A percentile compares a stretch with the other conserved stretches of the same genome.
Evolutionary conservation across 2,888 invertebrate species (phyloP).

Genomic region (Hypomecis punctinalis): DNA sequence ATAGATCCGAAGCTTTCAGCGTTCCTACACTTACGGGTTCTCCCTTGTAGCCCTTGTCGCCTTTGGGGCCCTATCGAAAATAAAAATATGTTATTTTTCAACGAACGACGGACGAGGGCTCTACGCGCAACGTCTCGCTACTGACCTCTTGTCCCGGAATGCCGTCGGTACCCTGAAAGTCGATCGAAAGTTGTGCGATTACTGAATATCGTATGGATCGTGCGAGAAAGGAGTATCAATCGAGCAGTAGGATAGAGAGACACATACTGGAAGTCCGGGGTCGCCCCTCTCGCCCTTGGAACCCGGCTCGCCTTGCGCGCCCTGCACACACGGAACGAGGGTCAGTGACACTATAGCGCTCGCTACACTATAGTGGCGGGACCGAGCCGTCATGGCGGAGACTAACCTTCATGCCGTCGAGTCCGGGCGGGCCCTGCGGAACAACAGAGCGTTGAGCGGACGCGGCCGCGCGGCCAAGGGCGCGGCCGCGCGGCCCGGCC

Average conservation of each 20-base stretch:
- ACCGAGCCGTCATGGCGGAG: conserved; percentile 18
- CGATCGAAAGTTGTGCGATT: conserved; percentile 30
- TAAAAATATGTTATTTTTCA: conserved; percentile 40
- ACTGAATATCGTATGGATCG: conserved; percentile 1
- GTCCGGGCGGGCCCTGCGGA: conserved; percentile 95
- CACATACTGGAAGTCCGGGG: conserved; percentile 95
- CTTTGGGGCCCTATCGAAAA: conserved; percentile 92
- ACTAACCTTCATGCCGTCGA: conserved; percentile 98
- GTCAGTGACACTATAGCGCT: conserved; percentile 18
- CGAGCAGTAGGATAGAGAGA: conserved; percentile 3
- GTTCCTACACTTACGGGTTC: conserved; percentile 88
- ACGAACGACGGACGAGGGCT: background rate
- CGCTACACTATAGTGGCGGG: background rate
- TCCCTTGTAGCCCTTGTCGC: conserved; percentile 95
- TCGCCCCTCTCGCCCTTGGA: conserved; percentile 97
- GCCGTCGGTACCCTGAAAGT: conserved; percentile 95
- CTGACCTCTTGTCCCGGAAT: conserved; percentile 96
- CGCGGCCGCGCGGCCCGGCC: conserved; percentile 64
- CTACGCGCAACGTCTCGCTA: conserved; percentile 30
- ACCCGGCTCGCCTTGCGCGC: conserved; percentile 96
- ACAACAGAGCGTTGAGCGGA: conserved; percentile 73
- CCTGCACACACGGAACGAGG: conserved; percentile 86
- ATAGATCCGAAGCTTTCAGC: conserved; percentile 15
- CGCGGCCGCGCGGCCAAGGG: conserved; percentile 12
- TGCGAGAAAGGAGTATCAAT: conserved; percentile 1